Conservation (phyloP, 2,797 vertebrate species). For the Threskiornis aethiopicus region DNA sequence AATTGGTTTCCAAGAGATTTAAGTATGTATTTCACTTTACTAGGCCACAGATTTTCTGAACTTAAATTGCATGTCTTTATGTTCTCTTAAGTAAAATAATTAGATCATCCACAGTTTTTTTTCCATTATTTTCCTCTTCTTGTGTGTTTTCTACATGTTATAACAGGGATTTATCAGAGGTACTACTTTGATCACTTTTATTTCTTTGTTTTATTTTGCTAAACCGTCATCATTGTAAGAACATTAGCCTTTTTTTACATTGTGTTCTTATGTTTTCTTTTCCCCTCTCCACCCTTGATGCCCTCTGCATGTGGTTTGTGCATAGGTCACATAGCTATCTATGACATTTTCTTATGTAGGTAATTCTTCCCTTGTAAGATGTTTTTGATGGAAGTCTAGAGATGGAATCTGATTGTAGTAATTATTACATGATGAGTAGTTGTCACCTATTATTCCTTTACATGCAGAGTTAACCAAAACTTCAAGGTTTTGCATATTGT, state of each 20-base stretch:
- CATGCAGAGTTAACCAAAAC: not conserved
- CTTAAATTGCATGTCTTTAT: not conserved
- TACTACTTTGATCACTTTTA: not conserved
- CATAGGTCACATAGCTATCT: not conserved
- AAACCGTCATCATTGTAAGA: not conserved
- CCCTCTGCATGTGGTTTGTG: not conserved
- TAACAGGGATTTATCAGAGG: not conserved
- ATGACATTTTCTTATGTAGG: not conserved
- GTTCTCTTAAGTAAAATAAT: not conserved
- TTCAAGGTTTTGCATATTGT: not conserved
- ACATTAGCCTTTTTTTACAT: not conserved
- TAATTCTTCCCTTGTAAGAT: not conserved
- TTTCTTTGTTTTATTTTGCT: not conserved
- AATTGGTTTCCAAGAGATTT: not conserved
- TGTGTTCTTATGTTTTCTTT: not conserved
- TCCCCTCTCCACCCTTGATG: not conserved
- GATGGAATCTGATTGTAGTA: not conserved
- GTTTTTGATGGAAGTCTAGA: not conserved
- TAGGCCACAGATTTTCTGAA: not conserved
- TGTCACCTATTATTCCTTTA: not conserved
- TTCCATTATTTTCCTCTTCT: not conserved
- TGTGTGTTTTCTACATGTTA: not conserved
- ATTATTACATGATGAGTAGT: not conserved
- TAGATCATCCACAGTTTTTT: not conserved
- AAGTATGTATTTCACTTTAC: not conserved